These are phyloP conservation scores for Illadopsis cleaveri DNA, from an alignment of 2,113 vertebrate species.

Conservation along the genomic window DNA sequence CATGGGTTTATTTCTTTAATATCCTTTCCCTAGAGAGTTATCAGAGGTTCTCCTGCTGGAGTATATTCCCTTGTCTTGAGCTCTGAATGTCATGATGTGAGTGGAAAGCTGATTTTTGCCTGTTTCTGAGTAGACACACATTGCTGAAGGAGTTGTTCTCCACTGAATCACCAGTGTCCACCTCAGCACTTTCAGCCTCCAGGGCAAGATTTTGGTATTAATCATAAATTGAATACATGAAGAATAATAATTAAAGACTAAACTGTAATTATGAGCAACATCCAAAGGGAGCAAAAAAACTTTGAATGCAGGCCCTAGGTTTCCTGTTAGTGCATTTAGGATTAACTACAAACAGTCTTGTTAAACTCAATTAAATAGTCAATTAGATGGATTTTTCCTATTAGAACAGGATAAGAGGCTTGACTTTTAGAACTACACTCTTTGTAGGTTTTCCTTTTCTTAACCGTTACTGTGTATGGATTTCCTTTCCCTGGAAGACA, in stretches of 20 bases:
- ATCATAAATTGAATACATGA: slow-evolving; percentile 74
- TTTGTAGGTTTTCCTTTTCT: neutral
- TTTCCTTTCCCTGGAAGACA: neutral
- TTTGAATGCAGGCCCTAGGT: slow-evolving; percentile 37
- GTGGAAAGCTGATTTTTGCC: neutral
- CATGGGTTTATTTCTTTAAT: slow-evolving; percentile 27
- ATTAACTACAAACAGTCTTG: slow-evolving; percentile 68
- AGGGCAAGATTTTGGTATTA: slow-evolving; percentile 62
- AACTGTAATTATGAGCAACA: slow-evolving; percentile 73
- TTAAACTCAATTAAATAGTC: slow-evolving; percentile 71
- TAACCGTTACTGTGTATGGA: neutral
- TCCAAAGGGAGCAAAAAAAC: slow-evolving; percentile 70
- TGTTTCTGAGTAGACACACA: neutral
- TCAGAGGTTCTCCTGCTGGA: neutral
- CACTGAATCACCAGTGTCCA: slow-evolving; percentile 52
- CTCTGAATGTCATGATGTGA: slow-evolving; percentile 5
- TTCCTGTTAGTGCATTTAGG: slow-evolving; percentile 69
- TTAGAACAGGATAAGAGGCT: slow-evolving; percentile 38
- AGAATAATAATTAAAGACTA: slow-evolving; percentile 75
- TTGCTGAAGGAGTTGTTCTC: slow-evolving; percentile 11
- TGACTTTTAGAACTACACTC: slow-evolving; percentile 14
- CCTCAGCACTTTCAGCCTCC: slow-evolving; percentile 58
- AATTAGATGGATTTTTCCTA: slow-evolving; percentile 54
- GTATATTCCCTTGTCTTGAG: neutral
- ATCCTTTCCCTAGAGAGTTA: neutral